phyloP scores from a whole-genome alignment of 1,140 invertebrate species.

The Drosophila setifemur region DNA sequence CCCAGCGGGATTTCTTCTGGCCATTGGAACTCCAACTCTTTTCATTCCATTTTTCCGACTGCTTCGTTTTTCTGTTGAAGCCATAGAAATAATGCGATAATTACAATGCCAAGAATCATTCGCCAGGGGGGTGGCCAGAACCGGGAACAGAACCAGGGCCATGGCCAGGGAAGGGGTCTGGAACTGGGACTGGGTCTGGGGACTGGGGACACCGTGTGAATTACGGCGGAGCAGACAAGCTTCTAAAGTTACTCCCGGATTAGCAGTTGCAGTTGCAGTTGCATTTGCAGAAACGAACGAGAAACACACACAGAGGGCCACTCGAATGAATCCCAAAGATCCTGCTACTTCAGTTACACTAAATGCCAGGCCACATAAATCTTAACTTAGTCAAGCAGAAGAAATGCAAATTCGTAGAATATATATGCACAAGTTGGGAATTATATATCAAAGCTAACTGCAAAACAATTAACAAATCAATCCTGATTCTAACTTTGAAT shows the following conservation, averaged over 20 bases:
- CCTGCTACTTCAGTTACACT: slow-evolving; percentile 33
- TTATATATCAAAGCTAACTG: too few relatives aligned
- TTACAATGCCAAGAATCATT: slow-evolving; percentile 71
- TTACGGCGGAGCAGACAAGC: slow-evolving; percentile 13
- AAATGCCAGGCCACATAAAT: slow-evolving; percentile 30
- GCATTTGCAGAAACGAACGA: too few relatives aligned
- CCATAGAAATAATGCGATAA: slow-evolving; percentile 73
- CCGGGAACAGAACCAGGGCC: too few relatives aligned
- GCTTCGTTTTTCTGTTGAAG: slow-evolving; percentile 39
- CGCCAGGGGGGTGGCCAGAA: slow-evolving; percentile 2
- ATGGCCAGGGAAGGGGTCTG: too few relatives aligned
- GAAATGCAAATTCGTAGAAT: background rate
- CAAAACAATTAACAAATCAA: too few relatives aligned
- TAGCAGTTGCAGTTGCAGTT: too few relatives aligned
- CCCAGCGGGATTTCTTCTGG: slow-evolving; percentile 1
- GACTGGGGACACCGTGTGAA: slow-evolving; percentile 23
- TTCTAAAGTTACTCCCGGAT: slow-evolving; percentile 18
- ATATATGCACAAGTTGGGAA: too few relatives aligned
- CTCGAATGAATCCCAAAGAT: too few relatives aligned
- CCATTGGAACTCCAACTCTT: slow-evolving; percentile 5
- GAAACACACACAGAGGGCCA: too few relatives aligned
- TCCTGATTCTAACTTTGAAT: too few relatives aligned
- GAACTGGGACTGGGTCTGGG: too few relatives aligned
- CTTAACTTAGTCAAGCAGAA: background rate
- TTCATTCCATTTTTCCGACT: background rate